Evolutionary conservation across 2,888 invertebrate species (phyloP), one percentile per base, ranked within the genome.

Genomic region (Acleris literana): DNA sequence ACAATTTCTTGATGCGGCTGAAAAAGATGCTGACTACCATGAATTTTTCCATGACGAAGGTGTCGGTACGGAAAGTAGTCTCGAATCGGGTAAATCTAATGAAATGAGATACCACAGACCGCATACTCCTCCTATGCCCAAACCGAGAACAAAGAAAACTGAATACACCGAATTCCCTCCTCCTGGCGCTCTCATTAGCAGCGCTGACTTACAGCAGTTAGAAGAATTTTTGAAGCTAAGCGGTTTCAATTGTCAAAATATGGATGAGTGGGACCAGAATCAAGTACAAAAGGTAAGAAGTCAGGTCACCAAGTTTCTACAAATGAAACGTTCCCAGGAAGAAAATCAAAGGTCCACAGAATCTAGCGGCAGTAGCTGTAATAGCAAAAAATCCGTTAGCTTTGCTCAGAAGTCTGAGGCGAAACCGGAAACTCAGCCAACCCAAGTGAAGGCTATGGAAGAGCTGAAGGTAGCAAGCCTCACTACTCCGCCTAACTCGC

Each of bases 341-440:
- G 94, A 94, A 75, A 91, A 89, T 80, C 90, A 93, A 70, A 94
- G 93, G 80, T 93, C 94, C 72, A 89, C 93, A 72, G 94, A 94
- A 74, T 93, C 94, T 80, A 93, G 92, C 71, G 93, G 93, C 66
- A 94, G 93, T 78, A 93, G 93, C 80, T 93, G 93, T 76, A 94
- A 93, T 75, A 94, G 94, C 77, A 95, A 95, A 84, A 96, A 96
- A 84, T 95, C 95, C 72, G 96, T 96, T 70, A 96, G 96, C 86
- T 96, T 96, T 85, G 96, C 96, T 57, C 94, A 94, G 83, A 95
- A 94, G 82, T 83, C 88, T 71, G 90, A 89, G 70, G 83, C 79
- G 48, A 85, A 85, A 70, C 79, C 80, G 69, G 86, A 85, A 75
- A 82, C 78, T 68, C 82, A 81, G 73, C 93, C 88, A 74, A 93